These are phyloP conservation scores for Podarcis muralis DNA, from an alignment of 2,113 vertebrate genomes.

Conservation along the genomic window DNA sequence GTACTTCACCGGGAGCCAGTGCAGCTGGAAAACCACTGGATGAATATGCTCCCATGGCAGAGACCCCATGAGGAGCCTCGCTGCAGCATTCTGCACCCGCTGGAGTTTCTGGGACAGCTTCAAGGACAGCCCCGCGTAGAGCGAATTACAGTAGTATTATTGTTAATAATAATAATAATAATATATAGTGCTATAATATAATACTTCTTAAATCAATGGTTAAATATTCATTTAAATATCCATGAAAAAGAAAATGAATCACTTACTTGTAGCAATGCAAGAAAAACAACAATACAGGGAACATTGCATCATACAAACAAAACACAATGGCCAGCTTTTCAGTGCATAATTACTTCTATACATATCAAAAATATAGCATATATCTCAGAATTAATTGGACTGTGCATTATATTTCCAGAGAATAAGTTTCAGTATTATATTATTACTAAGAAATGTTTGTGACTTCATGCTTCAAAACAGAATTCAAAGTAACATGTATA, in stretches of 20 bases:
- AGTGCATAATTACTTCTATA: background rate
- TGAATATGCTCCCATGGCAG: no score
- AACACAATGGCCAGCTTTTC: background rate
- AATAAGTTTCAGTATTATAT: conserved; percentile 55
- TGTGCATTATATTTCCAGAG: conserved; percentile 30
- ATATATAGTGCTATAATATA: background rate
- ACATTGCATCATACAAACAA: conserved; percentile 16
- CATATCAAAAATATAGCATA: background rate
- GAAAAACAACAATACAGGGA: background rate
- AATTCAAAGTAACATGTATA: conserved; percentile 57
- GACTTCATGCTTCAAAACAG: conserved; percentile 58
- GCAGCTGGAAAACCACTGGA: no score
- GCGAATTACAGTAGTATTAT: no score
- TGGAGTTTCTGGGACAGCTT: no score
- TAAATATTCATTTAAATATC: background rate
- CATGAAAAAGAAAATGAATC: background rate
- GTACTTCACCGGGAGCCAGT: no score
- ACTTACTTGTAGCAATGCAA: conserved; percentile 11
- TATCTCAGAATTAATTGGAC: conserved; percentile 35
- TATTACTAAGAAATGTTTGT: conserved; percentile 57
- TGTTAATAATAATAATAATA: no score
- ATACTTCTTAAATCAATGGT: background rate
- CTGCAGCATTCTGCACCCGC: no score
- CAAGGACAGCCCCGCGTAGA: no score
- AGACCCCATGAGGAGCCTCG: no score